phyloP scores from a whole-genome alignment of 2,797 vertebrate species.

The Alca torda region DNA sequence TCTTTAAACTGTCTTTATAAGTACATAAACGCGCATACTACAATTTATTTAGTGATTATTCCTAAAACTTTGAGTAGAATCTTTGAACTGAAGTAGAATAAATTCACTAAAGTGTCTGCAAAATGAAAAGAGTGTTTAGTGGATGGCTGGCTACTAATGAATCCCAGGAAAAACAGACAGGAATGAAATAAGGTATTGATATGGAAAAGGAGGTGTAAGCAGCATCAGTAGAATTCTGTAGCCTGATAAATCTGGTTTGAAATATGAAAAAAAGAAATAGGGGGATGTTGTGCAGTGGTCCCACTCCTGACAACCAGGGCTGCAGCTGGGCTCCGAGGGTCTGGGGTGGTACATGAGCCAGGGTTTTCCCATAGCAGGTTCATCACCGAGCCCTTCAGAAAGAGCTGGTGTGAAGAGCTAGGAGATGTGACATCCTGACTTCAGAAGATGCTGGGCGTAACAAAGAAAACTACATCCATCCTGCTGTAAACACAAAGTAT shows the following conservation, averaged over 20 bases:
- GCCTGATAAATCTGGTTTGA: not conserved
- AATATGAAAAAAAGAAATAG: not conserved
- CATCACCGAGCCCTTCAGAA: not conserved
- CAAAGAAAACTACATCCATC: fast-evolving
- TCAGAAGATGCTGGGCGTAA: fast-evolving
- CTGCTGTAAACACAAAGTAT: not conserved
- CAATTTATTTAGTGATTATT: not conserved
- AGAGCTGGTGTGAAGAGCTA: not conserved
- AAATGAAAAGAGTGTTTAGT: not conserved
- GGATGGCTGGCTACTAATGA: not conserved
- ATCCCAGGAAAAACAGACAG: not conserved
- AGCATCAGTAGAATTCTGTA: not conserved
- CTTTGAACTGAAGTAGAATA: not conserved
- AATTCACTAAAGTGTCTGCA: not conserved
- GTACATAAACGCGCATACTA: not conserved
- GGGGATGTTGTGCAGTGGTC: not conserved
- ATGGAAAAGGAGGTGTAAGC: not conserved
- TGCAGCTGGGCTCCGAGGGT: not conserved
- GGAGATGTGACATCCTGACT: not conserved
- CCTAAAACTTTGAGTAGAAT: not conserved
- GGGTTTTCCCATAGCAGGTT: not conserved
- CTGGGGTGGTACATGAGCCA: fast-evolving
- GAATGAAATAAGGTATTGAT: not conserved
- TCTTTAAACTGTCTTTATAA: not conserved
- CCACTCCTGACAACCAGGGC: not conserved